Base-by-base conservation (phyloP, 1,140 invertebrate genomes). In the Scaptomyza hsui region DNA sequence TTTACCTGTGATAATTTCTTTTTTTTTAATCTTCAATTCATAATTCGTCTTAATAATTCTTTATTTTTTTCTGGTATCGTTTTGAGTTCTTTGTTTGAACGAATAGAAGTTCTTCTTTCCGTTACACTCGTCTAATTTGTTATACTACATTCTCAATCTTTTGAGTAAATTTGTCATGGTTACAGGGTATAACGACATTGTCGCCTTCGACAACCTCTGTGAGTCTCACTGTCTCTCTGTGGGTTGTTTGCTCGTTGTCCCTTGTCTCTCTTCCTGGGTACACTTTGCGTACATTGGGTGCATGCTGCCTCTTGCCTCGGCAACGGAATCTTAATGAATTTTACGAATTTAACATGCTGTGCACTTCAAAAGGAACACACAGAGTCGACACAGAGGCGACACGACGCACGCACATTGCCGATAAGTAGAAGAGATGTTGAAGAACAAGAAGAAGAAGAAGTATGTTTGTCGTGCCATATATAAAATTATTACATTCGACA, bases 301-400 rank as follows among this genome's bases (percentile, higher is more conserved):
- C 55, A 44, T 74, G 74, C 49, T 71, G 81, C 70, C 80, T 82
- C 83, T 4, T 37, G 81, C 82, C 88, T 86, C 83, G 82, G 82
- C 81, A 85, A 86, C 81, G 82, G 81, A 86, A 88, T 86, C 81
- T 86, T 86, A 86, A 86, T 86, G 82, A 86, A 86, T 86, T 86
- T 88, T 88, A 86, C 81, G 81, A 86, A 86, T 86, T 86, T 86
- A 86, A 86, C 81, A 88, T 86, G 82, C 82, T 86, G 82, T 88
- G 81, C 81, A 86, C 81, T 86, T 86, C 81, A 86, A 86, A 86
- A 86, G 81, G 82, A 88, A 86, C 74, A 88, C 71, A 88, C 73
- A 75, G 68, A 52, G 48, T 60, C 67, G 74, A 47, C 71, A 59
- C 63, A 47, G 37, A 51, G 39, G 35, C 64, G 41, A 69, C 56